Evolutionary conservation across 23 tunicate genomes (phyloP).

Genomic region (Halocynthia roretzi): DNA sequence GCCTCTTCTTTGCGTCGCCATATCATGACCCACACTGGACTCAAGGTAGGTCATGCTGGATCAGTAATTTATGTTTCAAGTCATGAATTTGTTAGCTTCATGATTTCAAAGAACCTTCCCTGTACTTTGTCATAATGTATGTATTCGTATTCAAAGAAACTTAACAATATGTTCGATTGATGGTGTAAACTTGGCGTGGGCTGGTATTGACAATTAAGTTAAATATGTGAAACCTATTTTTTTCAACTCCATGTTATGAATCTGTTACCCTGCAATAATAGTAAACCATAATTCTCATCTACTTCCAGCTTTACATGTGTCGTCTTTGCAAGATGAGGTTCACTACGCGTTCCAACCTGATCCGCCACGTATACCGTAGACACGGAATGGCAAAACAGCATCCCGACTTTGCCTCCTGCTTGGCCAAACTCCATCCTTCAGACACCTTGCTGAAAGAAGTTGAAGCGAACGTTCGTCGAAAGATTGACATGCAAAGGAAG

Average conservation of each 20-base stretch:
- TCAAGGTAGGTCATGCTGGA: constrained; percentile 36
- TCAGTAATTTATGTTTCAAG: too few species aligned
- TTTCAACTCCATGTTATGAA: too few species aligned
- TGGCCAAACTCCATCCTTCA: constrained; percentile 22
- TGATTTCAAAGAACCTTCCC: too few species aligned
- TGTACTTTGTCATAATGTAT: too few species aligned
- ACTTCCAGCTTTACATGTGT: constrained; percentile 75
- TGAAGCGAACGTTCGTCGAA: constrained; percentile 25
- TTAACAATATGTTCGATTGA: too few species aligned
- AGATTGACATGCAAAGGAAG: constrained; percentile 6
- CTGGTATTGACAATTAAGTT: too few species aligned
- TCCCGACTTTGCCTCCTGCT: constrained; percentile 22
- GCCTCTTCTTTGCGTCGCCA: constrained; percentile 89
- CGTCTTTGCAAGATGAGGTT: constrained; percentile 72
- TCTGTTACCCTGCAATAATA: too few species aligned
- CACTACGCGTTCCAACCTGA: constrained; percentile 83
- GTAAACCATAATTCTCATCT: too few species aligned
- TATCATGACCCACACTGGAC: constrained; percentile 92
- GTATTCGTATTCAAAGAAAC: too few species aligned
- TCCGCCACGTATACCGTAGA: constrained; percentile 90
- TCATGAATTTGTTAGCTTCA: too few species aligned
- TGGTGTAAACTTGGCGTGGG: too few species aligned
- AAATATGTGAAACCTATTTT: too few species aligned
- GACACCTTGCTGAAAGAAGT: constrained; percentile 23
- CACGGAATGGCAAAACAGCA: constrained; percentile 48